Conservation (phyloP, 2,888 invertebrate genomes). For the Cabera pusaria region DNA sequence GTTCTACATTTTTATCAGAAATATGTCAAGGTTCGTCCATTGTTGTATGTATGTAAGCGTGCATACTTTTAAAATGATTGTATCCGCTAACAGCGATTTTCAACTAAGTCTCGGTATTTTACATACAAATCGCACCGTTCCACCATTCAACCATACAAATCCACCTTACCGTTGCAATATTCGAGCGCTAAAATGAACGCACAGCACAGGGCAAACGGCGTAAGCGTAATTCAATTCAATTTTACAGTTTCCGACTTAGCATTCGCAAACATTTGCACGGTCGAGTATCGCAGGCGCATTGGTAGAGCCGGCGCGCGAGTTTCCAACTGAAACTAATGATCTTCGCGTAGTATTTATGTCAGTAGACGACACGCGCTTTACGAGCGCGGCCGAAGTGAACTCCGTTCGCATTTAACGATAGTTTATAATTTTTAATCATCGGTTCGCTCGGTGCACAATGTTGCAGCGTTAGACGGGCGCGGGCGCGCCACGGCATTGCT, state of each 20-base stretch:
- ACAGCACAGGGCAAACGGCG: constrained; percentile 36
- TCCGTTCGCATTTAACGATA: constrained; percentile 67
- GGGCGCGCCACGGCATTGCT: constrained; percentile 36
- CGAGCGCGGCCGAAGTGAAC: constrained; percentile 69
- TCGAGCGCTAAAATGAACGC: constrained; percentile 40
- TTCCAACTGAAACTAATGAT: constrained; percentile 84
- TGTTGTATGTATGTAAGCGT: constrained; percentile 13
- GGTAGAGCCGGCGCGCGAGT: constrained; percentile 45
- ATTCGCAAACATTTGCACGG: constrained; percentile 47
- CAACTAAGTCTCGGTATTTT: too few relatives aligned
- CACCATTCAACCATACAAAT: too few relatives aligned
- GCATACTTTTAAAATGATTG: constrained; percentile 23
- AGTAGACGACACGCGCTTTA: constrained; percentile 63
- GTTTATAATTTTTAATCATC: constrained; percentile 77
- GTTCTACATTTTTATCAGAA: constrained; percentile 34
- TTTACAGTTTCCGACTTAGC: constrained; percentile 54
- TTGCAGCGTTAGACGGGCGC: constrained; percentile 36
- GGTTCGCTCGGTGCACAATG: constrained; percentile 47
- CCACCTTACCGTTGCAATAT: constrained; percentile 37
- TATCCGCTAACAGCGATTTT: too few relatives aligned
- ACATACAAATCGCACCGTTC: constrained; percentile 37
- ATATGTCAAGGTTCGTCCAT: constrained; percentile 35
- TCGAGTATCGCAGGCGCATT: constrained; percentile 46
- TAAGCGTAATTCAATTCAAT: constrained; percentile 49
- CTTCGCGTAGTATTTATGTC: constrained; percentile 64